Percentiles rank a stretch among this genome's conserved stretches.
Conservation (phyloP, 1,140 invertebrate species). For the Cecropterus lyciades region DNA sequence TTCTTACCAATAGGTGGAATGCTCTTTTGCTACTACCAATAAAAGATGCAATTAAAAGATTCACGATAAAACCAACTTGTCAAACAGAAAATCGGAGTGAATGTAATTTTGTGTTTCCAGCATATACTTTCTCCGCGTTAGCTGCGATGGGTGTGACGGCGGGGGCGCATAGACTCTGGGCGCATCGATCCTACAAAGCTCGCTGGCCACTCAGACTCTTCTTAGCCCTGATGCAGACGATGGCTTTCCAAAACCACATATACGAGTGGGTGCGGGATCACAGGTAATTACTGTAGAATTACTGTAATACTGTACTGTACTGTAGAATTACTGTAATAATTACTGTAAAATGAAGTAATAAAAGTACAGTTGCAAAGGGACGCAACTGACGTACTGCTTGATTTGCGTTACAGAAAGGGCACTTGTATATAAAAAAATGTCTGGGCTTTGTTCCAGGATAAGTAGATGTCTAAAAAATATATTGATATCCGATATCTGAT, state of each 20-base stretch:
- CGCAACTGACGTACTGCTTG: too few species aligned
- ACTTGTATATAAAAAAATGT: too few species aligned
- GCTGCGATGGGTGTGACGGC: constrained; percentile 92
- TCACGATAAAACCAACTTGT: background rate
- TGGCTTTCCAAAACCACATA: constrained; percentile 92
- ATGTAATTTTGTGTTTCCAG: constrained; percentile 74
- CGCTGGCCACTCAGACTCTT: constrained; percentile 90
- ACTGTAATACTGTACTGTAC: too few species aligned
- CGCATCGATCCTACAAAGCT: constrained; percentile 95
- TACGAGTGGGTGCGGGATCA: constrained; percentile 94
- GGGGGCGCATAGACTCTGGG: constrained; percentile 95
- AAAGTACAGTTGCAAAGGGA: too few species aligned
- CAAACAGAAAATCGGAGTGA: background rate
- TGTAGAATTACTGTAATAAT: too few species aligned
- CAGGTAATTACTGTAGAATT: constrained; percentile 84
- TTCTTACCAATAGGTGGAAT: too few species aligned
- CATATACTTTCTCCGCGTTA: constrained; percentile 76
- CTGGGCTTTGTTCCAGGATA: too few species aligned
- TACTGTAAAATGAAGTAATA: too few species aligned
- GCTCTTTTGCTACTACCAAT: too few species aligned
- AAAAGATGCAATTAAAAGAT: background rate
- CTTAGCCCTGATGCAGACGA: constrained; percentile 90
- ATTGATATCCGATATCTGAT: too few species aligned
- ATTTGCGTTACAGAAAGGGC: too few species aligned
- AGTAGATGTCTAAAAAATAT: too few species aligned